phyloP scores from a whole-genome alignment of 2,888 invertebrate genomes.

The Matsumyia berberina region DNA sequence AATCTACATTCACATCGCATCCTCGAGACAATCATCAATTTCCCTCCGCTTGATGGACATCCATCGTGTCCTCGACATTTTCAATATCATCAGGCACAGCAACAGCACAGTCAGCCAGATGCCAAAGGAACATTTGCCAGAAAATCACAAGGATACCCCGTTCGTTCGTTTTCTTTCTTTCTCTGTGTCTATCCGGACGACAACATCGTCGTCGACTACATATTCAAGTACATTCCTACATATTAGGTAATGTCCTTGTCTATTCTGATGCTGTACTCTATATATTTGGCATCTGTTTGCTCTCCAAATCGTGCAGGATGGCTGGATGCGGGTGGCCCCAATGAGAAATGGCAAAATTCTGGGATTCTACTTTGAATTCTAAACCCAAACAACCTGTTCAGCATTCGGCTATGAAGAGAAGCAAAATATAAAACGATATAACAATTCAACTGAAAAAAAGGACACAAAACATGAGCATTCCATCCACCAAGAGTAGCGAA shows the following conservation, averaged over 20 bases:
- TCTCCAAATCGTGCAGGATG: slow-evolving; percentile 46
- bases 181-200: slow-evolving; percentile 51
- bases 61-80: slow-evolving; percentile 71
- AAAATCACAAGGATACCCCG: slow-evolving; percentile 67
- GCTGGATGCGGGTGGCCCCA: slow-evolving; percentile 11
- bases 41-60: slow-evolving; percentile 68
- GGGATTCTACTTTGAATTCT: slow-evolving; percentile 62
- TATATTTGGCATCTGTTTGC: slow-evolving; percentile 70
- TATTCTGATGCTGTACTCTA: slow-evolving; percentile 67
- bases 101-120: slow-evolving; percentile 43
- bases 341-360: slow-evolving; percentile 49
- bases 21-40: slow-evolving; percentile 72
- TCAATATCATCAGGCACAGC: slow-evolving; percentile 62
- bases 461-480: neutral
- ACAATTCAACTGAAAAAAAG: slow-evolving; percentile 41
- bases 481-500: slow-evolving; percentile 14
- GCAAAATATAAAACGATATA: slow-evolving; percentile 43
- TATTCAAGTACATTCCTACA: slow-evolving; percentile 66
- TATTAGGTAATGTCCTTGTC: slow-evolving; percentile 73
- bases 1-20: slow-evolving; percentile 72
- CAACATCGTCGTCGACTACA: slow-evolving; percentile 64
- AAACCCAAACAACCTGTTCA: slow-evolving; percentile 73
- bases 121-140: slow-evolving; percentile 66
- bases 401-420: slow-evolving; percentile 56
- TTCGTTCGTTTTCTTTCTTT: slow-evolving; percentile 29